Conservation (phyloP, 1,140 invertebrate genomes). For the Caligus rogercresseyi region DNA sequence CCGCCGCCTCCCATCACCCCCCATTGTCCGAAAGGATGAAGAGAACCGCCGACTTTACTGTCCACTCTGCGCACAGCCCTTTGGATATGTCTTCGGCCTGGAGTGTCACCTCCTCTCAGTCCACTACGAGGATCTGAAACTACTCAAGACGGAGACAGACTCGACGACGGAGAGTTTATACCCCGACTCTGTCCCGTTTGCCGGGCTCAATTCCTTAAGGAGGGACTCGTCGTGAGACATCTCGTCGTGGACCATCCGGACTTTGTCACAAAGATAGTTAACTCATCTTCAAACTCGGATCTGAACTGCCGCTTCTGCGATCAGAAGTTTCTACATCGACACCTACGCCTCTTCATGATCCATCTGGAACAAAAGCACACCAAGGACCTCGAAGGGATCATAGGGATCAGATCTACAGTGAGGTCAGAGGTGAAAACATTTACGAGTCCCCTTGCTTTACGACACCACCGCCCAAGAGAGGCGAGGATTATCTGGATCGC, state of each 20-base stretch:
- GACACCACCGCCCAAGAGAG: background rate
- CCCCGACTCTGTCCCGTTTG: background rate
- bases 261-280: background rate
- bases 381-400: constrained; percentile 5
- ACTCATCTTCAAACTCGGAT: background rate
- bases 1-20: background rate
- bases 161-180: background rate
- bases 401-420: background rate
- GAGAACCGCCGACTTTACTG: constrained; percentile 1
- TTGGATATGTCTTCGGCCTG: constrained; percentile 10
- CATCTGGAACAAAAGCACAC: constrained; percentile 12
- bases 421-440: background rate
- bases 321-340: constrained; percentile 8
- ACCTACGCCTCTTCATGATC: constrained; percentile 1
- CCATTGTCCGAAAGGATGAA: background rate
- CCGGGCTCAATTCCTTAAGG: constrained; percentile 7
- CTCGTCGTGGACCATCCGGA: background rate
- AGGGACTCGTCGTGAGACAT: background rate
- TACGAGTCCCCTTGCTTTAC: background rate
- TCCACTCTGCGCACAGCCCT: constrained; percentile 10
- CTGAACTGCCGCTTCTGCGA: constrained; percentile 9
- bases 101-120: constrained; percentile 14
- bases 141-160: background rate
- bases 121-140: constrained; percentile 6
- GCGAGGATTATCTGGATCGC: background rate